phyloP scores from a whole-genome alignment of 2,888 invertebrate genomes.

The Dicranocentrus wangi region DNA sequence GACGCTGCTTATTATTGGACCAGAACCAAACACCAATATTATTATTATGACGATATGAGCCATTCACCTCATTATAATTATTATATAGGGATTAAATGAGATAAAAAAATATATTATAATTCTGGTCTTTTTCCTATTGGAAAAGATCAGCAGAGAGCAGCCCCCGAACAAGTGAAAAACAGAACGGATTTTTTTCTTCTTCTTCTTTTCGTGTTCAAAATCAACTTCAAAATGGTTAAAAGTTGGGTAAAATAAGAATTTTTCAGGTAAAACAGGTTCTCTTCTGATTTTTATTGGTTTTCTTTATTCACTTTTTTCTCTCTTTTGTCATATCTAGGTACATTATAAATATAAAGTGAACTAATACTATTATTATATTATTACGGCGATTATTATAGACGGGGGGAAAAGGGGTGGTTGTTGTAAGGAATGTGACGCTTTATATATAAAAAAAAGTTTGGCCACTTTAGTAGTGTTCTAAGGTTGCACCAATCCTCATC shows the following conservation, averaged over 20 bases:
- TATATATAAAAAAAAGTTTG: not conserved
- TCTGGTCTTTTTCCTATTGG: too few species aligned
- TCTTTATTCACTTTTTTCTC: not conserved
- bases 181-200: too few species aligned
- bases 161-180: too few species aligned
- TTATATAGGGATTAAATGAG: slow-evolving; percentile 31
- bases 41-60: slow-evolving; percentile 20
- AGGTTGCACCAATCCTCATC: too few species aligned
- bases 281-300: slow-evolving; percentile 43
- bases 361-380: slow-evolving; percentile 17
- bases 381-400: not conserved
- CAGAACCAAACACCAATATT: too few species aligned
- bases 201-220: slow-evolving; percentile 3
- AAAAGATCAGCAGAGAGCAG: too few species aligned
- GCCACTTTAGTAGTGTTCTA: too few species aligned
- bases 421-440: not conserved
- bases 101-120: too few species aligned
- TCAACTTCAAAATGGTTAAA: slow-evolving; percentile 22
- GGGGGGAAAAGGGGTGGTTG: not conserved
- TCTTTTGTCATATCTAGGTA: not conserved
- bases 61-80: slow-evolving; percentile 54
- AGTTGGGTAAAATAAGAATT: slow-evolving; percentile 32
- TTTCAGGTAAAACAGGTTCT: slow-evolving; percentile 56
- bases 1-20: not conserved
- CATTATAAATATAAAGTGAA: not conserved